Base-by-base conservation (phyloP, 2,113 vertebrate genomes). In the Xyrauchen texanus region DNA sequence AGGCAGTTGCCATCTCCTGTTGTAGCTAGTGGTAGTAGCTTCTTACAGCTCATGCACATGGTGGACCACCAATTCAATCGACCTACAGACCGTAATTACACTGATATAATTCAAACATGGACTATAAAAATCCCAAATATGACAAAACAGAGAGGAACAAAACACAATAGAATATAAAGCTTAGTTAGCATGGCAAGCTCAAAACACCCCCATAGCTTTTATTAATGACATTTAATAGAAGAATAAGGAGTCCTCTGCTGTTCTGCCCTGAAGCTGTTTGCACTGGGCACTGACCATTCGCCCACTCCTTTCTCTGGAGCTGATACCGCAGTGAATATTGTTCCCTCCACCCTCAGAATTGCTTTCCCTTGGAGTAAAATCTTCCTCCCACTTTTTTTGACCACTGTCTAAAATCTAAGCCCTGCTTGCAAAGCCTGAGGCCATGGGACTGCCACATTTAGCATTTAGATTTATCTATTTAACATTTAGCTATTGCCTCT, bases 31-130 rank as follows among this genome's bases (percentile, higher is more conserved):
- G 98, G 98, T 81, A 99, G 95, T 63, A 99, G 95, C 80, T 96
- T 95, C 86, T 99, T 98, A 86, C 97, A 99, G 87, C 96, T 98
- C 0, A 94, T 95, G 87, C 97, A 98, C 87, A 95, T 93, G 0
- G 96, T 96, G 83, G 97, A 98, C 97, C 97, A 99, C 97, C 98
- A 99, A 71, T 99, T 99, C 79, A 99, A 92, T 78, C 97, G 97
- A 83, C 98, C 98, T 99, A 90, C 15, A 88, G 16, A 89, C 21
- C 21, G 21, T 34, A 34, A 34, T 1, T 34, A 34, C 21, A 3
- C 21, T 34, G 21, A 34, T 34, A 34, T 34, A 1, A 34, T 34
- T 34, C 21, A 34, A 34, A 34, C 21, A 34, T 34, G 21, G 21
- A 34, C 21, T 34, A 34, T 34, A 34, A 34, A 34, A 34, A 34